Evolutionary conservation across 37 sponge, comb jelly and placozoan genomes (phyloP).

Genomic region (Chondrilla cf. caribensis): DNA sequence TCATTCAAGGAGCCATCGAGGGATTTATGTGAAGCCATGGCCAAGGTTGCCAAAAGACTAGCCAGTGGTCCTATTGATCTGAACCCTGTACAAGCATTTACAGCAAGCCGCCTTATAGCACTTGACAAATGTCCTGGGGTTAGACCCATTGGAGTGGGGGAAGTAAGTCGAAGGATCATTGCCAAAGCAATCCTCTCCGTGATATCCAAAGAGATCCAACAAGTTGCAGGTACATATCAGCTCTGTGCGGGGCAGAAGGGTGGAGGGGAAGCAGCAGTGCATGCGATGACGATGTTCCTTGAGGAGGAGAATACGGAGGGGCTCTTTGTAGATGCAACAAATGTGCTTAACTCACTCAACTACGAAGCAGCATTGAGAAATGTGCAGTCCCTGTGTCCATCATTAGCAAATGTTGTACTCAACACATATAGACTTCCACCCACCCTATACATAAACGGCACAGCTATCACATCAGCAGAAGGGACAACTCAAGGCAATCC

Average conservation of each 20-base stretch:
- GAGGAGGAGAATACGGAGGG: background rate
- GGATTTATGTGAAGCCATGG: slow-evolving; percentile 3
- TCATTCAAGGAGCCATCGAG: slow-evolving; percentile 4
- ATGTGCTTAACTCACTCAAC: slow-evolving; percentile 30
- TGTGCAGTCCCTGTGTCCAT: slow-evolving; percentile 28
- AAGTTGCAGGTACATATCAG: background rate
- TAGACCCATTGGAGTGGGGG: slow-evolving; percentile 12
- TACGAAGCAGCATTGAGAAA: slow-evolving; percentile 37
- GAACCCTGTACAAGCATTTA: background rate
- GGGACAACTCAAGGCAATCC: slow-evolving; percentile 24
- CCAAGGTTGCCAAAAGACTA: background rate
- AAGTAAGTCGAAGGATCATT: background rate
- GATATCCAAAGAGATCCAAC: background rate
- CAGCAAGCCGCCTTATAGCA: background rate
- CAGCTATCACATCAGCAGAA: slow-evolving; percentile 30
- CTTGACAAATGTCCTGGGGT: slow-evolving; percentile 9
- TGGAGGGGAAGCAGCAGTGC: slow-evolving; percentile 7
- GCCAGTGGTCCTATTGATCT: slow-evolving; percentile 1
- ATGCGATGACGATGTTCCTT: background rate
- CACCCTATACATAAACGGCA: slow-evolving; percentile 26
- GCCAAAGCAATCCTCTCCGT: background rate
- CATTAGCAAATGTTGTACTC: slow-evolving; percentile 18
- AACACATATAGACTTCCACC: slow-evolving; percentile 34
- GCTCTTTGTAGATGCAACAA: slow-evolving; percentile 12
- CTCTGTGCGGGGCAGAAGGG: background rate